Base-by-base conservation (phyloP, 1,140 invertebrate genomes). In the Contarinia nasturtii region DNA sequence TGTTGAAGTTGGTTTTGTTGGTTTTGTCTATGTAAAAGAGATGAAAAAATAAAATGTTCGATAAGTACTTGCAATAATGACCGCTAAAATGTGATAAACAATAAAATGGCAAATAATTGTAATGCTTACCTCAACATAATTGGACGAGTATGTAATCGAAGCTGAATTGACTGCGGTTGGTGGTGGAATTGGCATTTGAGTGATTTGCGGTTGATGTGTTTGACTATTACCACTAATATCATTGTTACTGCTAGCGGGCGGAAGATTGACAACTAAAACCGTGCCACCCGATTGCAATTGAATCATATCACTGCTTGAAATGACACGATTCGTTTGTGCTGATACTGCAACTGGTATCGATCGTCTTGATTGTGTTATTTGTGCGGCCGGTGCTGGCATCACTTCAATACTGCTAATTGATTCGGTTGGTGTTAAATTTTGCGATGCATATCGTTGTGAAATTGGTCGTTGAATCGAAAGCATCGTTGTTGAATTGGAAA, bases 261-360 rank as follows among this genome's bases (percentile, higher is more conserved):
- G 82, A n/a, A 86, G 65, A 53, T 81, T 84, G 1, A 86, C 82
- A 1, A 85, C 82, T 1, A 86, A 66, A 1, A 86, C 80, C 0
- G 82, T 77, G 2, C 80, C 79, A 15, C 80, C 79, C 0, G 74
- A 70, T 49, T 76, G 74, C 14, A 80, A 72, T 51, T 79, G 76
- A 19, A 78, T 71, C 57, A 73, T 63, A 52, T 77, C 75, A 40
- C 56, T 61, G 7, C 66, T 56, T 52, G 64, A 66, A 47, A 67
- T 65, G 54, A 67, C 55, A 33, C 65, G 59, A 7, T 67, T 41
- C 62, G 68, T 58, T 27, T 3, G 27, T 27, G 27, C 27, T 27
- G 27, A 5, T 27, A 10, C 10, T 59, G 57, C 50, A 58, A 61
- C 38, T 1, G 52, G 48, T 48, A 54, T 50, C 48, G 48, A 21